Conservation (phyloP, 1,140 invertebrate genomes). For the Olivierus martensii region DNA sequence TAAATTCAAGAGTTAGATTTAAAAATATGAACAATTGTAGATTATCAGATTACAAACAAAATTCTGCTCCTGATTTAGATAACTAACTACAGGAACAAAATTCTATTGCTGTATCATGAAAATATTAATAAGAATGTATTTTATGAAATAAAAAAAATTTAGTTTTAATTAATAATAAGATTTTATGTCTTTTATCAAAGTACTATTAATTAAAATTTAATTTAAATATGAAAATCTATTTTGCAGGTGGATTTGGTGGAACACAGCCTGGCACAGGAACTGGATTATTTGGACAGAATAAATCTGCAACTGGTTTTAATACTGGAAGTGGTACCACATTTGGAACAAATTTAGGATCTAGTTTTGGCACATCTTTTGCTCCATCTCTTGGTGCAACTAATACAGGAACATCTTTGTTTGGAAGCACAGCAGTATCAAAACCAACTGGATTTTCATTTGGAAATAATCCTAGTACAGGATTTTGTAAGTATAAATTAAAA, state of each 20-base stretch:
- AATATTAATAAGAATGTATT: no score
- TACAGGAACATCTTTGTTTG: slow-evolving; percentile 17
- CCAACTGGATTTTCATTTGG: slow-evolving; percentile 22
- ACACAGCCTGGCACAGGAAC: slow-evolving; percentile 14
- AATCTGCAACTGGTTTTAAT: slow-evolving; percentile 16
- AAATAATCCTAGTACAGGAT: slow-evolving; percentile 21
- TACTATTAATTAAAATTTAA: background rate
- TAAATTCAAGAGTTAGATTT: no score
- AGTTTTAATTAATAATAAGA: no score
- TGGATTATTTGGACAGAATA: slow-evolving; percentile 15
- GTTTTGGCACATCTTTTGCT: slow-evolving; percentile 21
- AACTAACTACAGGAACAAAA: no score
- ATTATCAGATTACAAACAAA: no score
- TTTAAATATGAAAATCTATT: slow-evolving; percentile 3
- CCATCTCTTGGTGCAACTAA: slow-evolving; percentile 25
- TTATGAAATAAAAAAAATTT: no score
- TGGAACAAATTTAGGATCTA: slow-evolving; percentile 10
- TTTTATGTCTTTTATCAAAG: no score
- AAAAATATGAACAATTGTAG: no score
- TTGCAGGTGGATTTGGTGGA: slow-evolving; percentile 15
- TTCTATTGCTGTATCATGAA: no score
- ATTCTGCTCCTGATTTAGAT: no score
- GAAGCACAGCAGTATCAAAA: slow-evolving; percentile 14
- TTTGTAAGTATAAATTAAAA: slow-evolving; percentile 14
- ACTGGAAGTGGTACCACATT: slow-evolving; percentile 19